A percentile compares a stretch with the other conserved stretches of the same genome.
Conservation (phyloP, 53 echinoderm and acorn worm genomes). For the Patiria pectinifera region DNA sequence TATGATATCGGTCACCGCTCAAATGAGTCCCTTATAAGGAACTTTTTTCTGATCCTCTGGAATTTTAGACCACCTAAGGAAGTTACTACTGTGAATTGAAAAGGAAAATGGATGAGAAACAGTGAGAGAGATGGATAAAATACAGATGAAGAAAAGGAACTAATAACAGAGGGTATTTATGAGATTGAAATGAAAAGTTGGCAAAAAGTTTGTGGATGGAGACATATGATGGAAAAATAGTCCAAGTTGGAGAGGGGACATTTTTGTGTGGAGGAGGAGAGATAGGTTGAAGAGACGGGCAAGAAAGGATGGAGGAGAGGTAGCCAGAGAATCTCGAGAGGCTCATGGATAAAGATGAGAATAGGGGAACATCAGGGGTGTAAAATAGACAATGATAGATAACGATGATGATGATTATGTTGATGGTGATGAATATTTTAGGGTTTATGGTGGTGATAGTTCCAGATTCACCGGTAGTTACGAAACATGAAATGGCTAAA, state of each 20-base stretch:
- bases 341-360: not conserved
- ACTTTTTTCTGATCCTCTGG: too few species aligned
- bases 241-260: not conserved
- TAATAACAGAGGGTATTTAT: not conserved
- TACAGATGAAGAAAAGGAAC: not conserved
- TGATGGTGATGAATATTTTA: conserved; percentile 27
- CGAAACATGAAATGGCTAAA: too few species aligned
- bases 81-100: not conserved
- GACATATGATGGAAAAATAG: not conserved
- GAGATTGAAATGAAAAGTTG: not conserved
- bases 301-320: conserved; percentile 3
- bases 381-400: conserved; percentile 22
- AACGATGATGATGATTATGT: conserved; percentile 12
- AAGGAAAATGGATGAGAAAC: not conserved
- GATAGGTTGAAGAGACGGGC: not conserved
- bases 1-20: too few species aligned
- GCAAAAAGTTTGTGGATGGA: not conserved
- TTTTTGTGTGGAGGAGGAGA: not conserved
- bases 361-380: not conserved
- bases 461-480: too few species aligned
- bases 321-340: not conserved
- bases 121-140: not conserved
- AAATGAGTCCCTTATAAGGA: too few species aligned
- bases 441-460: not conserved
- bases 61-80: not conserved